Evolutionary conservation across 2,113 vertebrate genomes (phyloP), one percentile per base, ranked within the genome.

Genomic region (Chrysemys picta): DNA sequence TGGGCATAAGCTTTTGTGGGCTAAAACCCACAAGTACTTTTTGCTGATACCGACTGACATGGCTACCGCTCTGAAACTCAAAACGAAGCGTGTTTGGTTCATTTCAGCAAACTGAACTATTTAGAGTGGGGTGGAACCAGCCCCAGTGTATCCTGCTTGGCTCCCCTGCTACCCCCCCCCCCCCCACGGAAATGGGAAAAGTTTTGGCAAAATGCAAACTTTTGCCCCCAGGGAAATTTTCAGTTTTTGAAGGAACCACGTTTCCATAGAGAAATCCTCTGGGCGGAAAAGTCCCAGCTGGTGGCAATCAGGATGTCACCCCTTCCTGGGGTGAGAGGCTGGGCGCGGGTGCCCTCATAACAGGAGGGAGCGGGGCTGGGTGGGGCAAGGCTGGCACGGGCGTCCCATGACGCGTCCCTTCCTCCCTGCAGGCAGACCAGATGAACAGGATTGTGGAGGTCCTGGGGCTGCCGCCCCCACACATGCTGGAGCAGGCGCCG

Each of bases 401-500:
- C 13, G 83, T 14, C n/a, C 27, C 65, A 72, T 10, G n/a, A 72
- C 19, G 2, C n/a, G 11, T 78, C 82, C 69, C 53, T 57, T 76
- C 31, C 10, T 8, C 38, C 16, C 17, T 59, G 45, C 96, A 99
- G 99, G 99, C 99, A 82, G 99, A 99, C 98, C 99, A 99, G 98
- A 99, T 99, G 99, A 99, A 99, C 98, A 99, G 99, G 94, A 99
- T 99, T 29, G 99, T 99, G 96, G 99, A 99, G 97, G 99, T 99
- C 85, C 96, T 99, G 92, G 99, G 99, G 27, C 98, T 99, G 85
- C 99, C 99, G 1, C 99, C 99, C 25, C 99, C 98, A 92, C 99
- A 99, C 98, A 99, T 99, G 99, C 94, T 99, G 96, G 99, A 99
- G 83, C 98, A 99, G 98, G 99, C 99, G 59, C 99, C 99, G 93